Conservation (phyloP, 2,113 vertebrate genomes). For the Hippocampus zosterae region DNA sequence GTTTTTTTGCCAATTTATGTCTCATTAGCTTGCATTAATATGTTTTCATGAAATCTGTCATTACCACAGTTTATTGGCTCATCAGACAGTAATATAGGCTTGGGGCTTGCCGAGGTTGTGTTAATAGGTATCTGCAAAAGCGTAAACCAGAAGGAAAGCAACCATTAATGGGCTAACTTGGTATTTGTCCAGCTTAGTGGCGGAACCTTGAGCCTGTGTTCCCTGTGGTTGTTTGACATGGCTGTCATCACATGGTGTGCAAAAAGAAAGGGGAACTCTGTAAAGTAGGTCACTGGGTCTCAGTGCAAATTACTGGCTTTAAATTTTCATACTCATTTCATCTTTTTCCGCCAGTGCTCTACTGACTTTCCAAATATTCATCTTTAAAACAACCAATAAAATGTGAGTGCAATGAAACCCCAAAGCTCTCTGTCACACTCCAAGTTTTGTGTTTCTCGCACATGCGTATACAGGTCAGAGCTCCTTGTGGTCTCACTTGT, state of each 20-base stretch:
- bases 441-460: conserved; percentile 17
- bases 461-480: conserved; percentile 10
- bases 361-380: conserved; percentile 3
- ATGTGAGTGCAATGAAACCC: not conserved
- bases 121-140: not conserved
- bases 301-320: conserved; percentile 2
- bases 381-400: not conserved
- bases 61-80: not conserved
- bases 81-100: not conserved
- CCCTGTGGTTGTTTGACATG: conserved; percentile 30
- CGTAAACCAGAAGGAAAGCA: not conserved
- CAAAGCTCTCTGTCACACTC: conserved; percentile 3
- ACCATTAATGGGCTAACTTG: conserved; percentile 7
- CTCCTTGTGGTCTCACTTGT: conserved; percentile 15
- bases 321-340: not conserved
- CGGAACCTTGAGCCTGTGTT: not conserved
- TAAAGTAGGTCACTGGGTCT: conserved; percentile 46
- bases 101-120: not conserved
- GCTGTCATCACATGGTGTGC: conserved; percentile 30
- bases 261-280: conserved; percentile 21
- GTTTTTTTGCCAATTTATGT: not conserved
- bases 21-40: not conserved
- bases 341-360: not conserved
- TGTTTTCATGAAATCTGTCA: not conserved
- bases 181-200: conserved; percentile 10